Conservation (phyloP, 2,797 vertebrate genomes). For the Phrynocephalus vlangalii region DNA sequence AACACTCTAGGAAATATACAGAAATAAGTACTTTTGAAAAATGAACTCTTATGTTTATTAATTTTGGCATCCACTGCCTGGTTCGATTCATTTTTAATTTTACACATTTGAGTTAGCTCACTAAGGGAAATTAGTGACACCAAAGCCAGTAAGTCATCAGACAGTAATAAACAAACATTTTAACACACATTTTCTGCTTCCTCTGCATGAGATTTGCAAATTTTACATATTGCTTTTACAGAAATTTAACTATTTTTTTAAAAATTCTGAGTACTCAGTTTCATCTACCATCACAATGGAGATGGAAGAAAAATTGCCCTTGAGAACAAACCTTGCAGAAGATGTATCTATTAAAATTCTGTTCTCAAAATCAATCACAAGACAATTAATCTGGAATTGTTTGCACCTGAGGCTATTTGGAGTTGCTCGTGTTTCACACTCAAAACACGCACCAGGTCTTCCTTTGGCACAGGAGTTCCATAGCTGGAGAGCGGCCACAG, state of each 20-base stretch:
- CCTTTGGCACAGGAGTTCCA: no score
- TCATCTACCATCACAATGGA: conserved; percentile 45
- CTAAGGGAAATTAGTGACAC: conserved; percentile 55
- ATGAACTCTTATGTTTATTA: conserved; percentile 27
- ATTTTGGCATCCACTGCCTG: conserved; percentile 43
- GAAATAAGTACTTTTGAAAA: conserved; percentile 39
- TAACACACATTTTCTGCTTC: conserved; percentile 37
- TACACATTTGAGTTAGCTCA: conserved; percentile 36
- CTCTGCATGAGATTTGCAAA: conserved; percentile 4
- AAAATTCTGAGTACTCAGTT: not conserved
- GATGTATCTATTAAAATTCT: conserved; percentile 55
- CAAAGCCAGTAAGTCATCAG: conserved; percentile 53
- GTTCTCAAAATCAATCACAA: conserved; percentile 52
- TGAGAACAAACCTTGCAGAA: conserved; percentile 55
- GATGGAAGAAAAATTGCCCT: not conserved
- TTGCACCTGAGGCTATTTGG: conserved; percentile 73
- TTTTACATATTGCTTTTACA: conserved; percentile 23
- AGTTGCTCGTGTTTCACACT: conserved; percentile 63
- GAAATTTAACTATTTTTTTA: accelerated
- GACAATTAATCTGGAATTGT: conserved; percentile 58
- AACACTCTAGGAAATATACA: conserved; percentile 40
- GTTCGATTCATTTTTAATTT: conserved; percentile 44
- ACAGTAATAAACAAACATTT: conserved; percentile 25
- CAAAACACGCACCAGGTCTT: conserved; percentile 51
- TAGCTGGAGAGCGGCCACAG: no score